Base-by-base conservation (phyloP, 2,888 invertebrate species). In the Microctonus brassicae region DNA sequence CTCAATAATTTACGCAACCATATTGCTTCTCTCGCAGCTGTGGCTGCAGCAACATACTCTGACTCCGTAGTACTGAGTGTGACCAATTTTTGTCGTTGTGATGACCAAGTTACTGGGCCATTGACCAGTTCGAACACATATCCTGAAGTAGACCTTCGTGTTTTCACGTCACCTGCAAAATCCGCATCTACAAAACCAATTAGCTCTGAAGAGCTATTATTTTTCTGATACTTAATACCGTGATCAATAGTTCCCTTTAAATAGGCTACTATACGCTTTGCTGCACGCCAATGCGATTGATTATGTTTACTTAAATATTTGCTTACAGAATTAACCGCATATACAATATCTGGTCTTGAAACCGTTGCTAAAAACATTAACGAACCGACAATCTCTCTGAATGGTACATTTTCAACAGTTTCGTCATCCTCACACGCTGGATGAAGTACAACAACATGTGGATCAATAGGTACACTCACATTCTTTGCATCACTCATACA, bases 21-120 rank as follows among this genome's bases (percentile, higher is more conserved):
- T 13, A 66, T 29, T 0, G 72, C 61, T 39, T 76, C 76, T 34
- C 58, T 29, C 0, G 70, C 22, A n/a, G 75, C 66, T n/a, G 55
- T 67, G 2, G 72, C 33, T 1, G 76, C 77, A 10, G 78, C 78
- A 2, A 79, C 73, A 55, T 77, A 72, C 57, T 79, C 76, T 1
- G 77, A 70, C 36, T 78, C 79, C 0, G 76, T 76, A 1, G 76
- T 75, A 7, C 75, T 78, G 0, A 70, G 63, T 2, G 76, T 76
- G 0, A 78, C 76, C 11, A 75, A 33, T 22, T 70, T 65, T 57
- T 79, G 78, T 4, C 73, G 36, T 55, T 75, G 73, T 53, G 66
- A 71, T 3, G 69, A 22, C 78, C 78, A 79, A 17, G 71, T 70
- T 1, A 80, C n/a, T n/a, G 68, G 9, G 73, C 74, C 17, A 61